Percentiles rank a stretch among this genome's conserved stretches.
Conservation (phyloP, 2,797 vertebrate genomes). For the Oryzias dopingdopingensis region DNA sequence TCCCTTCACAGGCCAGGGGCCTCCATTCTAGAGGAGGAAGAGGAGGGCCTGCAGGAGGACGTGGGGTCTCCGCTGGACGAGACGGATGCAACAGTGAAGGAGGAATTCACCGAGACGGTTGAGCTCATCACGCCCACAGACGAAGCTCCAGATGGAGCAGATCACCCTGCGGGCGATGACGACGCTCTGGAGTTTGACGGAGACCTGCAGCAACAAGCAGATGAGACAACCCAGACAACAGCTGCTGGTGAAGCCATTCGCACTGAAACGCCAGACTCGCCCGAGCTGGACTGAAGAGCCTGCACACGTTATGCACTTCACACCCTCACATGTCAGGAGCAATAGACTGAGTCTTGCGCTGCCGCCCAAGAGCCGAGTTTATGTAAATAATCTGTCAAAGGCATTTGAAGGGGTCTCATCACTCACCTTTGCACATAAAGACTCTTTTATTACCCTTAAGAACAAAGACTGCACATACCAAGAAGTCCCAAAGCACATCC, state of each 20-base stretch:
- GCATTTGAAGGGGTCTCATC: constrained; percentile 39
- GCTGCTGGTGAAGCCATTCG: constrained; percentile 22
- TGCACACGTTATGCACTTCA: constrained; percentile 5
- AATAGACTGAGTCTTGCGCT: constrained; percentile 22
- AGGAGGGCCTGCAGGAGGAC: constrained; percentile 19
- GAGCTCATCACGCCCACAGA: constrained; percentile 41
- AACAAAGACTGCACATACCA: background rate
- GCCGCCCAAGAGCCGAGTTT: constrained; percentile 20
- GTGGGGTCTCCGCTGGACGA: constrained; percentile 36
- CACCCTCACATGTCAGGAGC: constrained; percentile 5
- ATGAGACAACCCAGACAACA: background rate
- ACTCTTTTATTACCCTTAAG: constrained; percentile 18
- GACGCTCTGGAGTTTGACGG: background rate
- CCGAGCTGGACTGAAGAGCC: constrained; percentile 59
- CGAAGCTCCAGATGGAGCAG: constrained; percentile 15
- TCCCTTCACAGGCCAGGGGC: constrained; percentile 38
- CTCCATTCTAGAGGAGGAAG: constrained; percentile 50
- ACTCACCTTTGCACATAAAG: constrained; percentile 60
- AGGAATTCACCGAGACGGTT: constrained; percentile 36
- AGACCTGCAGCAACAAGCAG: constrained; percentile 20
- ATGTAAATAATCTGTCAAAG: constrained; percentile 24
- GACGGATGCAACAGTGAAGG: constrained; percentile 38
- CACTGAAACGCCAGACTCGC: constrained; percentile 53
- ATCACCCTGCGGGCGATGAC: constrained; percentile 19
- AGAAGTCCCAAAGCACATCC: constrained; percentile 52